Evolutionary conservation across 2,888 invertebrate genomes (phyloP).

Genomic region (Blera fallax): DNA sequence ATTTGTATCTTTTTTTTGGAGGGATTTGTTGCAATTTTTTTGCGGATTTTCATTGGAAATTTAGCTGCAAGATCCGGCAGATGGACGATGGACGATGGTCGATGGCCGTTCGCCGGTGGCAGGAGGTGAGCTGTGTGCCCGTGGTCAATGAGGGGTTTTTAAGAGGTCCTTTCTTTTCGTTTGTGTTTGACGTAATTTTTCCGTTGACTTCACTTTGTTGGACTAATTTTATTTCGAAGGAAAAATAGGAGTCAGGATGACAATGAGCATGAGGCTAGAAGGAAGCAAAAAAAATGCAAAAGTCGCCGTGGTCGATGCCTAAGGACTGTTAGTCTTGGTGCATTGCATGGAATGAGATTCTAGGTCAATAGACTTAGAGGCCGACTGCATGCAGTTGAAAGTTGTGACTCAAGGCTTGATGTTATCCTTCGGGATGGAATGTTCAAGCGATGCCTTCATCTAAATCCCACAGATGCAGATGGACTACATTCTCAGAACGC

Average conservation of each 20-base stretch:
- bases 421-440: too few species aligned
- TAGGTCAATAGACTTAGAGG: too few species aligned
- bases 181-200: constrained; percentile 36
- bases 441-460: too few species aligned
- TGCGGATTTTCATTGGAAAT: constrained; percentile 60
- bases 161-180: background rate
- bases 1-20: background rate
- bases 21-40: constrained; percentile 59
- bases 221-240: background rate
- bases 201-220: constrained; percentile 35
- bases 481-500: too few species aligned
- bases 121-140: constrained; percentile 29
- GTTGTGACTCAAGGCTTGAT: too few species aligned
- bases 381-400: too few species aligned
- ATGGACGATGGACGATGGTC: constrained; percentile 44
- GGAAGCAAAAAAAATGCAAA: too few species aligned
- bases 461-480: too few species aligned
- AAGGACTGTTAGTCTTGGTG: too few species aligned
- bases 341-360: too few species aligned
- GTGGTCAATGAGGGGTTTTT: constrained; percentile 13
- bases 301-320: too few species aligned
- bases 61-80: constrained; percentile 60
- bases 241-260: background rate
- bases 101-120: constrained; percentile 25
- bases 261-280: constrained; percentile 6